phyloP scores from a whole-genome alignment of 2,797 vertebrate genomes.

The Pagetopsis macropterus region DNA sequence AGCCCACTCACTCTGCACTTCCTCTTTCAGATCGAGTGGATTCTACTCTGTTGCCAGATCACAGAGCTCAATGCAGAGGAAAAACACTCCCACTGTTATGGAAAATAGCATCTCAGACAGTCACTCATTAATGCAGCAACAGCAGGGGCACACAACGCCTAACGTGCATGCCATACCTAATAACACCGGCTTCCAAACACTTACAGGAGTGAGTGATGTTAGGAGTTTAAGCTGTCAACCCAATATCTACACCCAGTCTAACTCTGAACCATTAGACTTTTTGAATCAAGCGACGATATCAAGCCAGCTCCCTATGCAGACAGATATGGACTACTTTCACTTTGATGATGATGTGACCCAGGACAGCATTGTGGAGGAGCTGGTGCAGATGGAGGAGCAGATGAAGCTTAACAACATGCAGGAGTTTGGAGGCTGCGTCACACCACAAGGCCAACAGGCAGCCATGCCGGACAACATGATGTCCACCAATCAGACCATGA shows the following conservation, averaged over 20 bases:
- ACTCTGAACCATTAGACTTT: conserved; percentile 70
- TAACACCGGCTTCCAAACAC: conserved; percentile 73
- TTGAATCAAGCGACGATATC: conserved; percentile 84
- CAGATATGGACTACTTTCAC: conserved; percentile 90
- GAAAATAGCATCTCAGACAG: conserved; percentile 82
- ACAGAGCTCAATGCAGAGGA: conserved; percentile 65
- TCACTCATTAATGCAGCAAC: conserved; percentile 68
- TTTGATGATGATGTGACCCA: conserved; percentile 98
- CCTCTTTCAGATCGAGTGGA: conserved; percentile 76
- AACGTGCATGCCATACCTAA: conserved; percentile 80
- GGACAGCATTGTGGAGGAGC: conserved; percentile 98
- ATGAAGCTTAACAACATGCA: conserved; percentile 93
- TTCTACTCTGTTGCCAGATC: conserved; percentile 84
- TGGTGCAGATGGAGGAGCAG: conserved; percentile 99
- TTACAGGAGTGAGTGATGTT: conserved; percentile 78
- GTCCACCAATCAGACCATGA: conserved; percentile 81
- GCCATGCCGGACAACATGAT: conserved; percentile 77
- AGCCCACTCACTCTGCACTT: conserved; percentile 76
- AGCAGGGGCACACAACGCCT: conserved; percentile 77
- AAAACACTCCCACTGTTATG: conserved; percentile 82
- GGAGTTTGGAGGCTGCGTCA: conserved; percentile 82
- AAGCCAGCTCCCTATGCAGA: conserved; percentile 85
- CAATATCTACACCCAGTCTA: conserved; percentile 65
- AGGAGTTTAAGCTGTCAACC: conserved; percentile 82
- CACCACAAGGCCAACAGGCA: conserved; percentile 84